Conservation (phyloP, 2,113 vertebrate genomes). For the Muntiacus reevesi region DNA sequence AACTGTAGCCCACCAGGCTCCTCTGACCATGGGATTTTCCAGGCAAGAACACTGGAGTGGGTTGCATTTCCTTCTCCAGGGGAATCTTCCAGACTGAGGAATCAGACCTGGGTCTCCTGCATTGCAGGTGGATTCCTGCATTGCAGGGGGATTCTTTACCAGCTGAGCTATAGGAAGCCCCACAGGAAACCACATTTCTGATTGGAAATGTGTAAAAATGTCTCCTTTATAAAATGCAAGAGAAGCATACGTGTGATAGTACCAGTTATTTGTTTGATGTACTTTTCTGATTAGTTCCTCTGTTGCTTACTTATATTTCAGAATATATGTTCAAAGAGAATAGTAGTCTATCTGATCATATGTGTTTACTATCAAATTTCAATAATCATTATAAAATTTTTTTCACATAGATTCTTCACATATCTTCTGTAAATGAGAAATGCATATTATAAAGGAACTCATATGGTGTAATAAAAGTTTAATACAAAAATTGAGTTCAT, state of each 20-base stretch:
- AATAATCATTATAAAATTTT: background rate
- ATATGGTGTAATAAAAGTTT: background rate
- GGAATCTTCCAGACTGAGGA: background rate
- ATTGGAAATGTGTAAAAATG: background rate
- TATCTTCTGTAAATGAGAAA: background rate
- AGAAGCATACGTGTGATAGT: background rate
- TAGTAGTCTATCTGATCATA: background rate
- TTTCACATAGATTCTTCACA: background rate
- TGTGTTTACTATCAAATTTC: constrained; percentile 10
- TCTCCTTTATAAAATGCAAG: background rate
- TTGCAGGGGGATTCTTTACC: background rate
- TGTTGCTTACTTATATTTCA: background rate
- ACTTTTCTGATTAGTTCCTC: background rate
- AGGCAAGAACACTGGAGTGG: background rate
- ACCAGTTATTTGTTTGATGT: background rate
- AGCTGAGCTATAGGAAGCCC: background rate
- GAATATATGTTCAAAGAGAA: background rate
- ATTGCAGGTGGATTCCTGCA: background rate
- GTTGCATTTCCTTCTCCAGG: background rate
- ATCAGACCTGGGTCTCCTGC: background rate
- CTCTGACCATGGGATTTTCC: background rate
- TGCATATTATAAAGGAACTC: background rate
- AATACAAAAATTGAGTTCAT: background rate
- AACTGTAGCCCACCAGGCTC: background rate
- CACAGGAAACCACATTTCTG: background rate